phyloP scores from a whole-genome alignment of 2,113 vertebrate genomes.

The Probosciger aterrimus region DNA sequence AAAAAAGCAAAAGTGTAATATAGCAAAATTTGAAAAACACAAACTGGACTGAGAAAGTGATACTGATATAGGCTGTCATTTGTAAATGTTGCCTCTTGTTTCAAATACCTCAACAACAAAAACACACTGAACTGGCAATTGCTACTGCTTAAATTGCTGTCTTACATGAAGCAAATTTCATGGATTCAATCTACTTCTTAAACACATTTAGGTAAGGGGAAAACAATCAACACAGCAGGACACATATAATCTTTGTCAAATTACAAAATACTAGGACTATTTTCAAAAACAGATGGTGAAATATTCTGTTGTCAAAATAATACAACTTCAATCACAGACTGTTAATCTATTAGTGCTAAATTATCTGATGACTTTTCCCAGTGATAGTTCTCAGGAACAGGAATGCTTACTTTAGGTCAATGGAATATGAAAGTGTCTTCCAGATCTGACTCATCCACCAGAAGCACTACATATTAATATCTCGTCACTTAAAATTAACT shows the following conservation, averaged over 20 bases:
- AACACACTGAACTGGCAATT: neutral
- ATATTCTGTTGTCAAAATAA: neutral
- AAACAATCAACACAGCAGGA: neutral
- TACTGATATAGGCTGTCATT: neutral
- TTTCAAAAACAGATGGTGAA: neutral
- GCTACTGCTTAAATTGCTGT: neutral
- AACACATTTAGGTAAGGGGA: neutral
- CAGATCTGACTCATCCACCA: conserved; percentile 10
- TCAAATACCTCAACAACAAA: neutral
- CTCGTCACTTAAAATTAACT: conserved; percentile 14
- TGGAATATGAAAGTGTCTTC: neutral
- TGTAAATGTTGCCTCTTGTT: neutral
- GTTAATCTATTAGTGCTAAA: neutral
- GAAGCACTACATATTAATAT: neutral
- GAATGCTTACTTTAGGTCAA: neutral
- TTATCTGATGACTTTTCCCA: neutral
- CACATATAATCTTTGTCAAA: neutral
- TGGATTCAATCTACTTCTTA: neutral
- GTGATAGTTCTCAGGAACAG: neutral
- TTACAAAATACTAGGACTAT: neutral
- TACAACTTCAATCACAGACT: neutral
- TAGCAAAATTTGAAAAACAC: neutral
- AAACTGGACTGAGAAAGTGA: neutral
- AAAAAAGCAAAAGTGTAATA: neutral
- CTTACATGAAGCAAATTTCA: neutral